These are phyloP conservation scores for Anagrus nilaparvatae DNA, from an alignment of 1,140 invertebrate genomes.

Conservation along the genomic window DNA sequence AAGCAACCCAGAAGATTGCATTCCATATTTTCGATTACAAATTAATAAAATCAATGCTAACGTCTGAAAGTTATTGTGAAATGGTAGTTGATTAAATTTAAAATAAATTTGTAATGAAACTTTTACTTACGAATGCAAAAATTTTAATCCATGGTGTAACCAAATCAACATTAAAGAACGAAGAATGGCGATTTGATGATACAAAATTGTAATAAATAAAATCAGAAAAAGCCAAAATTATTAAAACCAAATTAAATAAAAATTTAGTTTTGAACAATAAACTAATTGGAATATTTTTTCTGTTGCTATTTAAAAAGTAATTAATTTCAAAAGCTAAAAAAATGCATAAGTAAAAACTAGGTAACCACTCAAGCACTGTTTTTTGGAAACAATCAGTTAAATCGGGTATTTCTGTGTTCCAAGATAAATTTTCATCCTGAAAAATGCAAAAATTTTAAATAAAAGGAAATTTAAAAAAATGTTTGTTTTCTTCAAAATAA, in stretches of 20 bases:
- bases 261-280: slow-evolving; percentile 68
- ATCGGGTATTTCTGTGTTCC: slow-evolving; percentile 69
- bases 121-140: slow-evolving; percentile 69
- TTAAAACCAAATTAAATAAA: slow-evolving; percentile 51
- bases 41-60: slow-evolving; percentile 57
- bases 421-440: slow-evolving; percentile 62
- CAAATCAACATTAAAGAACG: slow-evolving; percentile 53
- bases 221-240: slow-evolving; percentile 54
- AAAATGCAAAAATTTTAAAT: slow-evolving; percentile 28
- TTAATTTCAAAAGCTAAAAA: slow-evolving; percentile 65
- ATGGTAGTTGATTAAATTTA: slow-evolving; percentile 8
- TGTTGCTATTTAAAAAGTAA: slow-evolving; percentile 64
- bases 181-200: slow-evolving; percentile 34
- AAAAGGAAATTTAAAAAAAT: neutral
- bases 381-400: too few relatives aligned
- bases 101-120: too few relatives aligned
- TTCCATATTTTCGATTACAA: slow-evolving; percentile 70
- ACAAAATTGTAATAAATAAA: slow-evolving; percentile 47
- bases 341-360: slow-evolving; percentile 74
- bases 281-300: slow-evolving; percentile 71
- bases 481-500: neutral
- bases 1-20: slow-evolving; percentile 74
- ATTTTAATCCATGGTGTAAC: slow-evolving; percentile 65
- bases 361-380: slow-evolving; percentile 73
- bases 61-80: slow-evolving; percentile 46